Base-by-base conservation (phyloP, 2,888 invertebrate genomes). In the Eurytoma adleriae region DNA sequence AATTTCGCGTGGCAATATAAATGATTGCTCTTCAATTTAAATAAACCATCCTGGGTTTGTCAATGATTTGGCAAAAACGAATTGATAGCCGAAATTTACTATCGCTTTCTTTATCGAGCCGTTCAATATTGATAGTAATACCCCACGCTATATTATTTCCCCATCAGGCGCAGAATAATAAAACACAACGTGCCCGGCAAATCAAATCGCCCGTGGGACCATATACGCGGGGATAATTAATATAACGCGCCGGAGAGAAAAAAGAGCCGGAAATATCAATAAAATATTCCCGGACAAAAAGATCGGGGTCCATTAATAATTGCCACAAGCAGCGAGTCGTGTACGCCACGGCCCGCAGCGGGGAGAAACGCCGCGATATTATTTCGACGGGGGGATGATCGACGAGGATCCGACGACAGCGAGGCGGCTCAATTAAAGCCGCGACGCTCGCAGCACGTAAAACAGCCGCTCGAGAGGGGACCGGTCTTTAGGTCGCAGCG, bases 321-420 rank as follows among this genome's bases (percentile, higher is more conserved):
- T 59, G 71, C 59, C 78, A 54, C 20, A 5, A 18, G 16, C 64
- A 76, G 27, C 14, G n/a, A 18, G 40, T 48, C 12, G n/a, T 48
- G 7, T 50, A 75, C 24, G 10, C 48, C 48, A 24, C 12, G 56
- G 7, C 56, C 16, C 62, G 13, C n/a, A 18, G 18, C 18, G 12
- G 13, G 52, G 10, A 59, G 30, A 16, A 40, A 67, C 52, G 52
- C 30, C 52, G 50, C 24, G 48, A 30, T 56, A 30, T 52, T 54
- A 70, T 69, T 69, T 64, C 40, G 70, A 70, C 24, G 24, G 48
- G 14, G 48, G 64, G 40, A 16, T 77, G 77, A 77, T 77, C 62
- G 70, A 69, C 61, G 70, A 64, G 57, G 48, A 64, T 64, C 48
- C 64, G 48, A 40, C 48, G 64, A 16, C 68, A 40, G n/a, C 54